These are phyloP conservation scores for Knipowitschia caucasica DNA, from an alignment of 2,797 vertebrate species.

Conservation along the genomic window DNA sequence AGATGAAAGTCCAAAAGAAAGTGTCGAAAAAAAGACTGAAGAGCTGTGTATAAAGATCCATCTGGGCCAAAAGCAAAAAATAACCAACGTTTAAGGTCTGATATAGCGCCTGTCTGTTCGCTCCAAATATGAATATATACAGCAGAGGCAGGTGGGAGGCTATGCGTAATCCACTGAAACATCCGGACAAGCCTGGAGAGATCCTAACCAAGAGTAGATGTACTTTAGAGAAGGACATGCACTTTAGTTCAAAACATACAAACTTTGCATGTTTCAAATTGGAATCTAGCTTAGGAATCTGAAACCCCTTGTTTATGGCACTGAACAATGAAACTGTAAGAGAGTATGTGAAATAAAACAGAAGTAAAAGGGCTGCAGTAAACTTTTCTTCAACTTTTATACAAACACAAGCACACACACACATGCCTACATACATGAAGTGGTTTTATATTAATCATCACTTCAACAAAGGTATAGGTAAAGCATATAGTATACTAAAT, in stretches of 20 bases:
- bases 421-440: too few relatives aligned
- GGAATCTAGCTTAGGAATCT: not conserved
- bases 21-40: conserved; percentile 47
- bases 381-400: too few relatives aligned
- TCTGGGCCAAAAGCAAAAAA: conserved; percentile 59
- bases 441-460: too few relatives aligned
- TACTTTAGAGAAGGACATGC: not conserved
- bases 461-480: too few relatives aligned
- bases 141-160: conserved; percentile 17
- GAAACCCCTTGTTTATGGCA: not conserved
- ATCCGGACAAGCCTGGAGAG: conserved; percentile 2
- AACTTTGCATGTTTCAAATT: not conserved
- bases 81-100: conserved; percentile 50
- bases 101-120: conserved; percentile 44
- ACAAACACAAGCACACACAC: too few relatives aligned
- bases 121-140: conserved; percentile 26
- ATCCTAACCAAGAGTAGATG: not conserved
- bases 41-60: conserved; percentile 50
- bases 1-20: conserved; percentile 66
- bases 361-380: too few relatives aligned
- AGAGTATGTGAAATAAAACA: too few relatives aligned
- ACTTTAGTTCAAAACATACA: not conserved
- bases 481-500: too few relatives aligned
- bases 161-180: conserved; percentile 7
- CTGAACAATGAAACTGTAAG: too few relatives aligned